Percentiles rank a stretch among this genome's conserved stretches.
Conservation (phyloP, 2,888 invertebrate species). For the Ephialtes manifestator region DNA sequence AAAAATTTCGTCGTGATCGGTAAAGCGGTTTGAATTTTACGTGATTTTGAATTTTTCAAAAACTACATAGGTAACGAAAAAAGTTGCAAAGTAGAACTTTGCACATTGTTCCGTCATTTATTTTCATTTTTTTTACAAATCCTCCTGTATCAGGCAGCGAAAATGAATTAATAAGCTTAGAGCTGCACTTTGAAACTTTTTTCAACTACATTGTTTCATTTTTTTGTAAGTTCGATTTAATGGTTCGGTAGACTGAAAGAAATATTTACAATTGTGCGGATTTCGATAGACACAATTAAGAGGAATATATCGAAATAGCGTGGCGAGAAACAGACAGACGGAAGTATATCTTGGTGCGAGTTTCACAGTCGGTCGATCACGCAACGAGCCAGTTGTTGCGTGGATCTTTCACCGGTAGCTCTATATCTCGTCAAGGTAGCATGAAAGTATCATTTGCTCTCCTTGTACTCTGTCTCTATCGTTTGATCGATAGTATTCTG, state of each 20-base stretch:
- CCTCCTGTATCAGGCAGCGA: no score
- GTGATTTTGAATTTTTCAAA: no score
- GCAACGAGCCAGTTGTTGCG: constrained; percentile 67
- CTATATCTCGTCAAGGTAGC: constrained; percentile 42
- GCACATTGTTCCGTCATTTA: no score
- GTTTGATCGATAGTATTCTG: neutral
- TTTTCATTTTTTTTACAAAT: no score
- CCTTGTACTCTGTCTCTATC: constrained; percentile 2
- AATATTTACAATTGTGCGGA: neutral
- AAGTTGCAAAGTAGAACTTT: no score
- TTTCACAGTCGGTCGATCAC: constrained; percentile 68
- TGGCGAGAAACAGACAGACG: constrained; percentile 45
- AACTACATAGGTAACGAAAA: no score
- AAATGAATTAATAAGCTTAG: no score
- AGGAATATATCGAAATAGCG: constrained; percentile 5
- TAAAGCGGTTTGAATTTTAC: no score
- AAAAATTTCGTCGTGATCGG: no score
- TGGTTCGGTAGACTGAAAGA: neutral
- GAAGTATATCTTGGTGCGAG: constrained; percentile 65
- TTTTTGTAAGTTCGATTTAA: neutral
- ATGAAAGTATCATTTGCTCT: constrained; percentile 28
- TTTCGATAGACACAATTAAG: neutral
- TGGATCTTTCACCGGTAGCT: constrained; percentile 62
- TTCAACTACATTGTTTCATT: neutral
- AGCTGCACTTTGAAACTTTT: no score